Percentiles rank a stretch among this genome's conserved stretches.
phyloP scores from a whole-genome alignment of 1,140 invertebrate species.

The Heterodera carotae region DNA sequence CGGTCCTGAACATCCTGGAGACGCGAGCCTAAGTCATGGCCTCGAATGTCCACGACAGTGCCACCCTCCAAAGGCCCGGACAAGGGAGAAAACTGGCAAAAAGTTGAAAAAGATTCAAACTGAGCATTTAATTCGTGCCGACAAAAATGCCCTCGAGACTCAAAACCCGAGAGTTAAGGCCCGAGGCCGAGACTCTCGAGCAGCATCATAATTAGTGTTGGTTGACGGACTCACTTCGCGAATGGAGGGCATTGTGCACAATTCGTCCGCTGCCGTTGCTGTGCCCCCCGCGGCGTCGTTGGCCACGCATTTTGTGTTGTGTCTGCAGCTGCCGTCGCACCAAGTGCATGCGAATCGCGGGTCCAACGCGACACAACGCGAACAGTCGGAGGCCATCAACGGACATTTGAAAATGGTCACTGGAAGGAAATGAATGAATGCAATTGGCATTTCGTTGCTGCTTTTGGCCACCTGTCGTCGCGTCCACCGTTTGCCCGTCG shows the following conservation, averaged over 20 bases:
- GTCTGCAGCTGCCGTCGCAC: slow-evolving; percentile 84
- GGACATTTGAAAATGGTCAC: slow-evolving; percentile 91
- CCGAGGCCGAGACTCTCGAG: too few relatives aligned
- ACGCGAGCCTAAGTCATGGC: slow-evolving; percentile 87
- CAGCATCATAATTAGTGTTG: neutral
- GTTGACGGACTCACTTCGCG: slow-evolving; percentile 74
- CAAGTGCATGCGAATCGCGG: slow-evolving; percentile 85
- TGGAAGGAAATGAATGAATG: slow-evolving; percentile 36
- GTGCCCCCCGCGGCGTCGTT: slow-evolving; percentile 71
- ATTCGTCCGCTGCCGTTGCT: slow-evolving; percentile 67
- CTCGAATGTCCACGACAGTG: slow-evolving; percentile 89
- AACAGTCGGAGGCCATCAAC: slow-evolving; percentile 89
- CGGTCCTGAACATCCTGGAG: slow-evolving; percentile 85
- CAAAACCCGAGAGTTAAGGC: too few relatives aligned
- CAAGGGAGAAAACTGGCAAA: slow-evolving; percentile 79
- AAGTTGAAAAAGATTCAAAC: slow-evolving; percentile 37
- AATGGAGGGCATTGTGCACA: slow-evolving; percentile 87
- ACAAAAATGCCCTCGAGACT: too few relatives aligned
- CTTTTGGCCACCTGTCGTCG: slow-evolving; percentile 32
- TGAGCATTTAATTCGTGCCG: neutral
- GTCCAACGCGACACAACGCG: slow-evolving; percentile 81
- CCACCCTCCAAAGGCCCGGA: slow-evolving; percentile 93
- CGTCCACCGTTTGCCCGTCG: slow-evolving; percentile 47
- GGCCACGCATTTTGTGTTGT: slow-evolving; percentile 76
- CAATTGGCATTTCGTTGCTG: neutral